Evolutionary conservation across 2,888 invertebrate species (phyloP), one percentile per base, ranked within the genome.

Genomic region (Meganola albula): DNA sequence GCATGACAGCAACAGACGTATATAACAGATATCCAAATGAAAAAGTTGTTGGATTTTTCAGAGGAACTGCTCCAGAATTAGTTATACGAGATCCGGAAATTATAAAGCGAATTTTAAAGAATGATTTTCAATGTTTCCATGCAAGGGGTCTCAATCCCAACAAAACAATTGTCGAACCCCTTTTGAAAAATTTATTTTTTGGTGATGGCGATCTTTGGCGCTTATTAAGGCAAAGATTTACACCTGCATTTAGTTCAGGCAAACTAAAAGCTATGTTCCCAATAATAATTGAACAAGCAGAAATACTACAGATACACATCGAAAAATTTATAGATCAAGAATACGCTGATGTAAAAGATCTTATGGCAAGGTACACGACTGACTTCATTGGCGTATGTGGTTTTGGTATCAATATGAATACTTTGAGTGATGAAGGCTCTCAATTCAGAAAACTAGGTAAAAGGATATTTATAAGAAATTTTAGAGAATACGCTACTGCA

Each of bases 191-290:
- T 45, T 49, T 84, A 31, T 83, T 83, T 39, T 74, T 78, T 32
- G 74, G 72, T 24, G 83, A 82, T 31, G 82, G 83, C 5, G 83
- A 83, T 37, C 44, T 71, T 20, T 84, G 84, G 84, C 66, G 63
- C 9, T 56, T 80, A 29, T 60, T 82, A 10, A 62, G 84, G 40
- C 75, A 80, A 27, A 59, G 78, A 34, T 76, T 84, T 33, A 78
- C 76, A 5, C 74, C 78, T 0, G 74, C 74, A 3, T 84, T 84
- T 31, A 80, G 79, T 37, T 71, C 76, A 1, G 75, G 69, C 1
- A 84, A 82, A 47, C 48, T 83, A 5, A 83, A 76, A 42, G 76
- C 70, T 4, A 83, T 83, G 83, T 84, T 84, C 37, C 74, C 73
- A 3, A 63, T 80, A 10, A 79, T 84, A 12, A 75, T 72, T 6